phyloP scores from a whole-genome alignment of 1,140 invertebrate genomes.

The Latrodectus geometricus region DNA sequence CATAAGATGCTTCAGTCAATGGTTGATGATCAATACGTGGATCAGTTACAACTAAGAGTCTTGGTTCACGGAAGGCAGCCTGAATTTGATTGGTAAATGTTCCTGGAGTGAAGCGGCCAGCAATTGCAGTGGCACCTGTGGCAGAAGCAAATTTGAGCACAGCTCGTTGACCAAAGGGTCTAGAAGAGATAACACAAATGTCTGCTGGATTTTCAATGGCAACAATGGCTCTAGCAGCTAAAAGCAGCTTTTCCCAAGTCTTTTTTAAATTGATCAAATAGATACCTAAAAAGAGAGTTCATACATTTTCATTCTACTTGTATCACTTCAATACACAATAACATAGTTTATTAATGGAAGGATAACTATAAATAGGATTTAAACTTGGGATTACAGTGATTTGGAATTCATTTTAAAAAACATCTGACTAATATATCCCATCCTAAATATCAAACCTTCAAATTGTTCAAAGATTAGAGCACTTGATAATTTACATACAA shows the following conservation, averaged over 20 bases:
- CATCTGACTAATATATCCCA: too few species aligned
- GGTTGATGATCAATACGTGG: constrained; percentile 97
- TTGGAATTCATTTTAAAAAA: too few species aligned
- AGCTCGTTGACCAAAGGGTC: constrained; percentile 95
- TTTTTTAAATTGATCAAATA: constrained; percentile 96
- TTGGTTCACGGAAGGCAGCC: constrained; percentile 97
- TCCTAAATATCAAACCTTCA: too few species aligned
- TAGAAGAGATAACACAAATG: constrained; percentile 95
- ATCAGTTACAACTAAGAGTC: constrained; percentile 95
- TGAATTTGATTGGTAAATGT: constrained; percentile 96
- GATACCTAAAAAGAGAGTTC: constrained; percentile 72
- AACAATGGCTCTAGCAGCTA: constrained; percentile 97
- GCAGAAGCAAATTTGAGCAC: constrained; percentile 98
- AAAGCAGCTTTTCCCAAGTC: constrained; percentile 97
- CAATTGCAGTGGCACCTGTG: constrained; percentile 97
- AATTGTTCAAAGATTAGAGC: too few species aligned
- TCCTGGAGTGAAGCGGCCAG: constrained; percentile 99
- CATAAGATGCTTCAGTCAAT: constrained; percentile 98
- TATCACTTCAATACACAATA: too few species aligned
- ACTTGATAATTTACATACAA: too few species aligned
- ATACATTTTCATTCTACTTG: too few species aligned
- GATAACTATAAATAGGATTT: too few species aligned
- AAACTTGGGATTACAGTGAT: too few species aligned
- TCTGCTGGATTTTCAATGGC: constrained; percentile 98
- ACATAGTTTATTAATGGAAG: too few species aligned